phyloP scores from a whole-genome alignment of 2,113 vertebrate species.

The Herpetotheres cachinnans region DNA sequence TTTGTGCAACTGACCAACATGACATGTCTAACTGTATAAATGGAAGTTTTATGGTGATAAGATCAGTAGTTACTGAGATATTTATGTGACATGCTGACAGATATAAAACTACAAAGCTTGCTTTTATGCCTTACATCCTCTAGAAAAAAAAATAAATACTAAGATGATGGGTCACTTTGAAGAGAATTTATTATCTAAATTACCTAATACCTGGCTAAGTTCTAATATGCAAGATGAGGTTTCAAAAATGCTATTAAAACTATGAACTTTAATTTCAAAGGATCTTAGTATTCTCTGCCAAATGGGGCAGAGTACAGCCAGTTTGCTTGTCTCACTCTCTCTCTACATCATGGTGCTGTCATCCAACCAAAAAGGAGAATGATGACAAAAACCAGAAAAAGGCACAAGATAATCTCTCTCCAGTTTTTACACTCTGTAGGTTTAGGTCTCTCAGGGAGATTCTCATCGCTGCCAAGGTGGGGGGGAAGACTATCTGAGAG shows the following conservation, averaged over 20 bases:
- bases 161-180: conserved; percentile 73
- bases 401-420: conserved; percentile 19
- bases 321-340: conserved; percentile 46
- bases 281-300: conserved; percentile 38
- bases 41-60: conserved; percentile 92
- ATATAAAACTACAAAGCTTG: conserved; percentile 82
- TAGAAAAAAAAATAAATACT: conserved; percentile 71
- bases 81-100: conserved; percentile 94
- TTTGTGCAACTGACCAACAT: conserved; percentile 84
- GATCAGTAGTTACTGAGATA: conserved; percentile 95
- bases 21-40: conserved; percentile 89
- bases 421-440: conserved; percentile 8
- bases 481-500: neutral
- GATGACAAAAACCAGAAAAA: conserved; percentile 41
- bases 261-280: conserved; percentile 64
- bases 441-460: conserved; percentile 32
- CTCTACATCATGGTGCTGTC: conserved; percentile 45
- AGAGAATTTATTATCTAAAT: conserved; percentile 75
- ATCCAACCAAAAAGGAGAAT: conserved; percentile 38
- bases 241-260: conserved; percentile 67
- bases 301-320: conserved; percentile 42
- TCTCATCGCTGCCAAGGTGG: neutral
- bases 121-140: conserved; percentile 77
- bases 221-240: conserved; percentile 71
- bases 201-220: conserved; percentile 77